Conservation (phyloP, 2,113 vertebrate genomes). For the Pardalotus punctatus region DNA sequence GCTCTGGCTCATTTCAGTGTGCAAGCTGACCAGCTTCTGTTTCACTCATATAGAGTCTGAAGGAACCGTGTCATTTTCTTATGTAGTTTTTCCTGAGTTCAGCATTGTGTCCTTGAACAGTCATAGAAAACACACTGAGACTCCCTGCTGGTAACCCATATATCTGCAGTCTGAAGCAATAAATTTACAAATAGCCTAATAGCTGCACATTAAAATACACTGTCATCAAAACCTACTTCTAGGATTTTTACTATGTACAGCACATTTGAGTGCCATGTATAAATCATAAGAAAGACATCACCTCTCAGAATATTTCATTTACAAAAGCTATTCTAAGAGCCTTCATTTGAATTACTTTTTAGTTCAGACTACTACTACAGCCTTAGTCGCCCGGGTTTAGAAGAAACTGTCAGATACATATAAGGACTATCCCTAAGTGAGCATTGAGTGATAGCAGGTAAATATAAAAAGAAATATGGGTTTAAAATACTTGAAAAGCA, state of each 20-base stretch:
- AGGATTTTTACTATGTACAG: background rate
- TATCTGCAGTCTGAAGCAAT: background rate
- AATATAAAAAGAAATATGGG: background rate
- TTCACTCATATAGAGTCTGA: background rate
- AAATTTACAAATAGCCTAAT: background rate
- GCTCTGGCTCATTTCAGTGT: background rate
- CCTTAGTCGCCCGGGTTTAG: background rate
- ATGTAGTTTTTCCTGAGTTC: background rate
- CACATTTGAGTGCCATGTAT: background rate
- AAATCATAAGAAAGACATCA: background rate
- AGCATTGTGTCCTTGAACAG: background rate
- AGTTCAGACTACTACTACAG: background rate
- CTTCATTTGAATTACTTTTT: background rate
- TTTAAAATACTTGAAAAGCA: background rate
- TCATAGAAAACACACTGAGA: constrained; percentile 25
- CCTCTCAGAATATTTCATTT: background rate
- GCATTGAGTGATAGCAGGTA: background rate
- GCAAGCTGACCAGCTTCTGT: background rate
- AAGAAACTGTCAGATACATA: background rate
- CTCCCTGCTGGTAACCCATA: constrained; percentile 53
- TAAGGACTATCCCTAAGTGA: background rate
- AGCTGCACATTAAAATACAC: background rate
- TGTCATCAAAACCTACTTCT: background rate
- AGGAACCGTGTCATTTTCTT: background rate
- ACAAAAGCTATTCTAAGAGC: background rate